Percentiles rank a stretch among this genome's conserved stretches.
phyloP scores from a whole-genome alignment of 2,888 invertebrate genomes.

The Coelogynopora nodosa region DNA sequence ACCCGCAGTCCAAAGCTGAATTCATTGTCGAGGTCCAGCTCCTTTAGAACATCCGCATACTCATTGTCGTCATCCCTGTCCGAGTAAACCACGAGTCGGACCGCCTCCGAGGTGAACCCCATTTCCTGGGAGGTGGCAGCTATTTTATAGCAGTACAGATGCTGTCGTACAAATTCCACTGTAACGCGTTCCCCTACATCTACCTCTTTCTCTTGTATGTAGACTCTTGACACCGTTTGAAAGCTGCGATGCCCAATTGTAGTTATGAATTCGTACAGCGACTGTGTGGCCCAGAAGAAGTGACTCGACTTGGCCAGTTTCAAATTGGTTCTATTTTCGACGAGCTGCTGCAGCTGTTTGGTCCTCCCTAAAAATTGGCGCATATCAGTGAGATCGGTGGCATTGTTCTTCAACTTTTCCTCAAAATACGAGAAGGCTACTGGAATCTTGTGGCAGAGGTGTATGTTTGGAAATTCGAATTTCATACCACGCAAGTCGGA shows the following conservation, averaged over 20 bases:
- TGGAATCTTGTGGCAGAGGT: background rate
- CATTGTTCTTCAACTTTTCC: background rate
- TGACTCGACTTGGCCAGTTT: background rate
- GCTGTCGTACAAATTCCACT: background rate
- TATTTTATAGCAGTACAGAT: background rate
- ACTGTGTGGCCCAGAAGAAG: background rate
- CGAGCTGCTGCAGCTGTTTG: background rate
- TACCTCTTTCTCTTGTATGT: background rate
- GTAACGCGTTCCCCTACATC: background rate
- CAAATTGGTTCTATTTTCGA: background rate
- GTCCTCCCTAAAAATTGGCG: too few relatives aligned
- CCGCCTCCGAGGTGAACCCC: background rate
- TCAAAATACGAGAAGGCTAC: background rate
- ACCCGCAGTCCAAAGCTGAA: background rate
- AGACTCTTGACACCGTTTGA: background rate
- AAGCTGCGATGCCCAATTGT: background rate
- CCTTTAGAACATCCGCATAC: background rate
- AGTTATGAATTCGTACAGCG: background rate
- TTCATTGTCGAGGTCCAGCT: background rate
- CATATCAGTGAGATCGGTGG: background rate
- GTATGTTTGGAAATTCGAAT: background rate
- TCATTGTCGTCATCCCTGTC: background rate
- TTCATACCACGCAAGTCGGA: conserved; percentile 1
- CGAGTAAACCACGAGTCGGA: background rate
- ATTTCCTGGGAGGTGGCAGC: background rate